A percentile compares a stretch with the other conserved stretches of the same genome.
Conservation (phyloP, 2,888 invertebrate genomes). For the Apamea anceps region DNA sequence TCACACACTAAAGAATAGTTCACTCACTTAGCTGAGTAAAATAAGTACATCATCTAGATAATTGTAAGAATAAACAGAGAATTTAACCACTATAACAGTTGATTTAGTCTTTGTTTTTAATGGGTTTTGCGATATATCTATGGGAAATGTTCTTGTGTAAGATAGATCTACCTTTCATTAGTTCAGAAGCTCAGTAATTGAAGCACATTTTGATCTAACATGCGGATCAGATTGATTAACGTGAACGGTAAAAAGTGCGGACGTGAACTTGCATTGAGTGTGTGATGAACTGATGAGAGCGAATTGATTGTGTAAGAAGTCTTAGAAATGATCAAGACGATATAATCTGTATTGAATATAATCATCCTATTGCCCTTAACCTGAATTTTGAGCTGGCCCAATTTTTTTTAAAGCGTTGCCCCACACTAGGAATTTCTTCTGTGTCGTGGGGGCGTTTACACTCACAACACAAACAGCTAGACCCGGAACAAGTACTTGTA, state of each 20-base stretch:
- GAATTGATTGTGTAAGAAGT: constrained; percentile 24
- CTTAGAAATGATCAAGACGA: background rate
- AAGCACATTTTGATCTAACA: constrained; percentile 51
- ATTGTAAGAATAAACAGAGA: constrained; percentile 46
- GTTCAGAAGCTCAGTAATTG: constrained; percentile 61
- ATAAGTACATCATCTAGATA: constrained; percentile 32
- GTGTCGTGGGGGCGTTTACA: too few relatives aligned
- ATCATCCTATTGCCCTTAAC: too few relatives aligned
- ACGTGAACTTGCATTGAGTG: constrained; percentile 17
- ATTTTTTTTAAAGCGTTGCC: too few relatives aligned
- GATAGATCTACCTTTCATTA: constrained; percentile 61
- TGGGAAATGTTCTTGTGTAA: constrained; percentile 69
- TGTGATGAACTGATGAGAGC: constrained; percentile 14
- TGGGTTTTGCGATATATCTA: constrained; percentile 63
- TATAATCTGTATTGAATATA: background rate
- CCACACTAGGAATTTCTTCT: too few relatives aligned
- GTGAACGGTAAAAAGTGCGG: constrained; percentile 41
- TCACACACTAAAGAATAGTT: constrained; percentile 37
- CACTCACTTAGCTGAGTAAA: constrained; percentile 7
- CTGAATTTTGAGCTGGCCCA: background rate
- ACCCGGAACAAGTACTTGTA: too few relatives aligned
- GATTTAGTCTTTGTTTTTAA: constrained; percentile 69
- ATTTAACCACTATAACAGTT: constrained; percentile 54
- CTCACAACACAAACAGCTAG: too few relatives aligned
- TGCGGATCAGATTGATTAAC: constrained; percentile 55